These are phyloP conservation scores for Aleadryas rufinucha DNA, from an alignment of 2,113 vertebrate species.

Conservation along the genomic window DNA sequence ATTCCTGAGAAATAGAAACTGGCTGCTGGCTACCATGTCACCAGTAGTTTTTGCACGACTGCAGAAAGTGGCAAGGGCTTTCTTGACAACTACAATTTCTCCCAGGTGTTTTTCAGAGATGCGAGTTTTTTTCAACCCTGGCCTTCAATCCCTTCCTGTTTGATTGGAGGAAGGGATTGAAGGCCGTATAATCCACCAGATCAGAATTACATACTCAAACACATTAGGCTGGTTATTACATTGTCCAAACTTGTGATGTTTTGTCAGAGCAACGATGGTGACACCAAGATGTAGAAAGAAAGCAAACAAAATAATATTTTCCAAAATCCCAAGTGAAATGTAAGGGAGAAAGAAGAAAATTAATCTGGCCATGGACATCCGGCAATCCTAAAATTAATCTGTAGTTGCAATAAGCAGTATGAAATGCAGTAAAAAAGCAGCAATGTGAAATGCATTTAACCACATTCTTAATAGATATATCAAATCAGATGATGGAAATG, in stretches of 20 bases:
- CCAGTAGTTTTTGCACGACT: rapidly evolving
- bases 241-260: neutral
- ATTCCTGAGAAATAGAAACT: neutral
- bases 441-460: neutral
- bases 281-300: neutral
- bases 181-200: neutral
- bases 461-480: neutral
- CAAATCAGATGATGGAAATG: neutral
- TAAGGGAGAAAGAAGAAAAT: neutral
- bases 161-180: too few relatives aligned
- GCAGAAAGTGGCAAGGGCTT: neutral
- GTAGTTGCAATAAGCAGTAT: neutral
- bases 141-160: neutral
- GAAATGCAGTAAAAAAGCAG: neutral
- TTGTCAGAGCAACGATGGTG: neutral
- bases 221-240: neutral
- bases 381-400: neutral
- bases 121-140: neutral
- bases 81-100: neutral
- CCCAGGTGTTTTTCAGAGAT: neutral
- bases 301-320: neutral
- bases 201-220: neutral
- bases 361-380: neutral
- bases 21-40: neutral
- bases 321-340: neutral